Percentiles rank a stretch among this genome's conserved stretches.
phyloP scores from a whole-genome alignment of 2,113 vertebrate genomes.

The Oreochromis tanganicae region DNA sequence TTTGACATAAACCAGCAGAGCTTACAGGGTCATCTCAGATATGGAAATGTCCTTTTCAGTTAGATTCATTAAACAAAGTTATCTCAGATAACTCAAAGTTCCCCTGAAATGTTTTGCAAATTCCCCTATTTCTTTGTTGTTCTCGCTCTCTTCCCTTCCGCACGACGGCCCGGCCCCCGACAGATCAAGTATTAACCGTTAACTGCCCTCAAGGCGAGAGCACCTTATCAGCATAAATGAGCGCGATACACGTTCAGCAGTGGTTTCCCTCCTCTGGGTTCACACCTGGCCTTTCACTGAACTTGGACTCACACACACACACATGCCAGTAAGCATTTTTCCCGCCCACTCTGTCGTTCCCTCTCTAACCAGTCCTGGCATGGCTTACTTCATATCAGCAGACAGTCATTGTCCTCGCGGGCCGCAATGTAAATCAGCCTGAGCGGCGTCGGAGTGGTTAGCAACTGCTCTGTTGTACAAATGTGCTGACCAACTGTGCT shows the following conservation, averaged over 20 bases:
- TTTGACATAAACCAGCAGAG: not conserved
- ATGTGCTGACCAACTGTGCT: not conserved
- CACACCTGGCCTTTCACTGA: not conserved
- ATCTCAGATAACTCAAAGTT: not conserved
- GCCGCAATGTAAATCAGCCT: slow-evolving; percentile 17
- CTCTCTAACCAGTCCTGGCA: not conserved
- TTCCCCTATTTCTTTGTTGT: not conserved
- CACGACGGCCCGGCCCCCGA: not conserved
- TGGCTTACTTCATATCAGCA: slow-evolving; percentile 2
- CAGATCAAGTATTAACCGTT: slow-evolving; percentile 39
- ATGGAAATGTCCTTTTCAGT: not conserved
- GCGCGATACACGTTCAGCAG: not conserved
- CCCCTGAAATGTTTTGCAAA: slow-evolving; percentile 13
- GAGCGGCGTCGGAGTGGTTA: not conserved
- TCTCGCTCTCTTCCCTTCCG: not conserved
- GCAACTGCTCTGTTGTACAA: slow-evolving; percentile 4
- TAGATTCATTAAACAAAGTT: not conserved
- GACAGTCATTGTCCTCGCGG: not conserved
- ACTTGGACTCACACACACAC: not conserved
- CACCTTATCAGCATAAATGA: slow-evolving; percentile 28
- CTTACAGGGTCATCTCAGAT: not conserved
- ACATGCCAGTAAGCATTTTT: not conserved
- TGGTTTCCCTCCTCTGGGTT: slow-evolving; percentile 20
- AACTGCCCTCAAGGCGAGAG: slow-evolving; percentile 21
- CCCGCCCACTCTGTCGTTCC: not conserved